Evolutionary conservation across 2,888 invertebrate species (phyloP).

Genomic region (Hololepta plana): DNA sequence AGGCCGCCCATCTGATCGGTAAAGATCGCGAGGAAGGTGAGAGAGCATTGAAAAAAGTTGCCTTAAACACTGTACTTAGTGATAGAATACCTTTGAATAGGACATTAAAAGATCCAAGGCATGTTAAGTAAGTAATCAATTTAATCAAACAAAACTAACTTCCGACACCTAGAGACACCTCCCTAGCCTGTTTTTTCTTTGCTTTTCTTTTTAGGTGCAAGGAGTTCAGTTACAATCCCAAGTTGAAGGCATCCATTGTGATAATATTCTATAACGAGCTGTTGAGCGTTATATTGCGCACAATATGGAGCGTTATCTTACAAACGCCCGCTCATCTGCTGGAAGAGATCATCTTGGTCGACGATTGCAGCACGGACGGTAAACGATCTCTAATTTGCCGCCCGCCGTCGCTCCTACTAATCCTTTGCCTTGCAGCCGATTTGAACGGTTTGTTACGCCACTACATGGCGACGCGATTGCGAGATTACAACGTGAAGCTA

Average conservation of each 20-base stretch:
- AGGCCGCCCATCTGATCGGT: slow-evolving; percentile 44
- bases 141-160: slow-evolving; percentile 2
- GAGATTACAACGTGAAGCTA: slow-evolving; percentile 48
- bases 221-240: slow-evolving; percentile 39
- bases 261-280: slow-evolving; percentile 66
- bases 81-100: slow-evolving; percentile 76
- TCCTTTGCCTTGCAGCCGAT: slow-evolving; percentile 32
- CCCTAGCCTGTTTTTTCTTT: too few species aligned
- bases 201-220: slow-evolving; percentile 32
- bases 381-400: too few species aligned
- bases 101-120: slow-evolving; percentile 46
- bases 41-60: slow-evolving; percentile 58
- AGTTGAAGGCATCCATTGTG: slow-evolving; percentile 46
- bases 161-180: background rate
- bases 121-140: slow-evolving; percentile 22
- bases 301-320: slow-evolving; percentile 79
- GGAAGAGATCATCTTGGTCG: slow-evolving; percentile 87
- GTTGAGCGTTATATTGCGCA: slow-evolving; percentile 55
- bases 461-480: slow-evolving; percentile 57
- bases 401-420: background rate
- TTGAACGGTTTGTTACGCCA: slow-evolving; percentile 58
- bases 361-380: slow-evolving; percentile 75
- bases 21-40: slow-evolving; percentile 54
- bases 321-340: slow-evolving; percentile 50
- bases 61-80: slow-evolving; percentile 76